phyloP scores from a whole-genome alignment of 1,140 invertebrate species.

The Metopolophium dirhodum region DNA sequence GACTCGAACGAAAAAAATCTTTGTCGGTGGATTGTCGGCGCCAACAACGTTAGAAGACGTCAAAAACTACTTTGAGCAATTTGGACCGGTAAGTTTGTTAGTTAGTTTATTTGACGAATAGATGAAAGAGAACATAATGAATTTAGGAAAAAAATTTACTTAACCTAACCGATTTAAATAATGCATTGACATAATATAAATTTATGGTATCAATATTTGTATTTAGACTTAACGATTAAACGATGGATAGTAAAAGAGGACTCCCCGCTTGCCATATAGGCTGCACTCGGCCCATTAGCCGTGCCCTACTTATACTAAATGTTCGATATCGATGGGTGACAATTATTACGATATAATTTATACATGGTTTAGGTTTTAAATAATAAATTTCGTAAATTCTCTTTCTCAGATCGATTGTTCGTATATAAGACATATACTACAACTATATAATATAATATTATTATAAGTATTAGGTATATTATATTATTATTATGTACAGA shows the following conservation, averaged over 20 bases:
- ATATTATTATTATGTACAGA: neutral
- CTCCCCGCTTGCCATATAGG: neutral
- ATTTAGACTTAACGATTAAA: neutral
- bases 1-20: conserved; percentile 99
- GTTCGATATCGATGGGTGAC: neutral
- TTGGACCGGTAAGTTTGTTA: conserved; percentile 90
- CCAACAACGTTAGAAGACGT: conserved; percentile 99
- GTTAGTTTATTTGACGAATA: neutral
- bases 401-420: neutral
- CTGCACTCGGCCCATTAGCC: neutral
- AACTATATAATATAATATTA: neutral
- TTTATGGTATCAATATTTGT: neutral
- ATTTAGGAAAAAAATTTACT: neutral
- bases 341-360: neutral
- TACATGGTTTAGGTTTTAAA: neutral
- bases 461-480: neutral
- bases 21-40: conserved; percentile 98
- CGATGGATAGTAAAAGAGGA: neutral
- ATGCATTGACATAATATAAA: neutral
- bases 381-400: neutral
- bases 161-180: neutral
- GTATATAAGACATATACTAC: neutral
- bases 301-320: neutral
- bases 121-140: neutral
- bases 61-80: conserved; percentile 99